Conservation (phyloP, 2,113 vertebrate genomes). For the Clinocottus analis region DNA sequence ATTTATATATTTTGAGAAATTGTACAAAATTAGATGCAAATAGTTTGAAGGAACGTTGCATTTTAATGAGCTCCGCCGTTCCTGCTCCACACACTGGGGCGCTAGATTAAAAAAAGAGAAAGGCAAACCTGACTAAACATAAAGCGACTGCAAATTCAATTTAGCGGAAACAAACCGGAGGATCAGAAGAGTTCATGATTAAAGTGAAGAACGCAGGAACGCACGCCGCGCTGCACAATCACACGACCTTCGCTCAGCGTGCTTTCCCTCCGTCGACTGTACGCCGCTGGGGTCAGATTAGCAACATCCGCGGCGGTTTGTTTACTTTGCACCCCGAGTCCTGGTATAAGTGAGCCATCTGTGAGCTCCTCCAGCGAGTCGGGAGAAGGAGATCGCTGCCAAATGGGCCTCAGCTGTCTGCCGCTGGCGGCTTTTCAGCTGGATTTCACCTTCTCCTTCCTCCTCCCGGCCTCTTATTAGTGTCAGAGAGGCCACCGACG, state of each 20-base stretch:
- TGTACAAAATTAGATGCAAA: slow-evolving; percentile 77
- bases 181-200: slow-evolving; percentile 56
- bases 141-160: slow-evolving; percentile 52
- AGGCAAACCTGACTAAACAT: slow-evolving; percentile 23
- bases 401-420: slow-evolving; percentile 71
- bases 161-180: slow-evolving; percentile 50
- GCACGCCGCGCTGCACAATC: slow-evolving; percentile 5
- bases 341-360: slow-evolving; percentile 64
- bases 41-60: slow-evolving; percentile 63
- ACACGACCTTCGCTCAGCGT: not conserved
- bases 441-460: slow-evolving; percentile 51
- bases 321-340: slow-evolving; percentile 57
- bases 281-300: slow-evolving; percentile 47
- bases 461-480: slow-evolving; percentile 65
- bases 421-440: slow-evolving; percentile 69
- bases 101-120: slow-evolving; percentile 11
- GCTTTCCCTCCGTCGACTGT: slow-evolving; percentile 7
- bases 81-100: slow-evolving; percentile 8
- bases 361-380: slow-evolving; percentile 64
- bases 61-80: slow-evolving; percentile 60
- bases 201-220: slow-evolving; percentile 39
- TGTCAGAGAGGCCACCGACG: slow-evolving; percentile 71
- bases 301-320: slow-evolving; percentile 52
- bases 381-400: slow-evolving; percentile 58
- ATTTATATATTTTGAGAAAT: too few relatives aligned